Evolutionary conservation across 2,888 invertebrate genomes (phyloP).

Genomic region (Harpalus rufipes): DNA sequence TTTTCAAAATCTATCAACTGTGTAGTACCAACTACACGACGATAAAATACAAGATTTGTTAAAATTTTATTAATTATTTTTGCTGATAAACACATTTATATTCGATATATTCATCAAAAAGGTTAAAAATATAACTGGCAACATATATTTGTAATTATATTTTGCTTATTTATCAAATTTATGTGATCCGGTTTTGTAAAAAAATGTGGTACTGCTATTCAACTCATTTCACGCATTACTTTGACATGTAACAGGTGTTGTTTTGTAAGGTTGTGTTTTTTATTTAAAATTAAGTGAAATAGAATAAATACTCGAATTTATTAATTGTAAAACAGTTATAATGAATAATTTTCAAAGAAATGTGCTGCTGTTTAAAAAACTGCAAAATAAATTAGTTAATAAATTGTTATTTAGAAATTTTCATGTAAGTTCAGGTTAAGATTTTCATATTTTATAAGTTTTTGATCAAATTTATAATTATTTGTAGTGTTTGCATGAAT

Average conservation of each 20-base stretch:
- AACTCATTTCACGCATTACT: neutral
- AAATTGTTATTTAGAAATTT: neutral
- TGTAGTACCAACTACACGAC: neutral
- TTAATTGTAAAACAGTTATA: neutral
- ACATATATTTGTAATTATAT: no score
- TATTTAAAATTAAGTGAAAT: neutral
- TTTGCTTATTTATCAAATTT: no score
- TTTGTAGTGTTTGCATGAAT: neutral
- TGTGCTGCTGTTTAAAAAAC: neutral
- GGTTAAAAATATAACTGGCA: no score
- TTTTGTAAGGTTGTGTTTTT: neutral
- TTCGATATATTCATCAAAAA: no score
- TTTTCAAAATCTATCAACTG: slow-evolving; percentile 25
- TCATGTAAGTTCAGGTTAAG: neutral
- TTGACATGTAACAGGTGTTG: neutral
- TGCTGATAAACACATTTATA: no score
- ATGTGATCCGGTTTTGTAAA: no score
- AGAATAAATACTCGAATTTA: neutral
- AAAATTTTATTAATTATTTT: no score
- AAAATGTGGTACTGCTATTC: neutral
- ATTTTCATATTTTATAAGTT: neutral
- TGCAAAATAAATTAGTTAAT: slow-evolving; percentile 3
- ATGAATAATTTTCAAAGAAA: slow-evolving; percentile 23
- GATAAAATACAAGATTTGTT: no score
- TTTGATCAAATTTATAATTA: neutral